Evolutionary conservation across 2,797 vertebrate species (phyloP).

Genomic region (Simalia tracyae): DNA sequence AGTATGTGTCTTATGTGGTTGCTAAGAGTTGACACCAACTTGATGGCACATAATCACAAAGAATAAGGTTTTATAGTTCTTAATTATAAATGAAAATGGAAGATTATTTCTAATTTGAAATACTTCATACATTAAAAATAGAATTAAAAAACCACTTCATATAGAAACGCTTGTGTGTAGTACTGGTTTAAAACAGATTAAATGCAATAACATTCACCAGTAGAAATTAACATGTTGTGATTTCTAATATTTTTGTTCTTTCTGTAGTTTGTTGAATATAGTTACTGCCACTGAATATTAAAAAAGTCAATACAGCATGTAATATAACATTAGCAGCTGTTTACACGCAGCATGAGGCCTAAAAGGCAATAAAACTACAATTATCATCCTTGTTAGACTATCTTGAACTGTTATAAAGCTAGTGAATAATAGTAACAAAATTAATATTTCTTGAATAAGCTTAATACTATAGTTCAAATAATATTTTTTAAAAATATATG

Average conservation of each 20-base stretch:
- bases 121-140: fast-evolving
- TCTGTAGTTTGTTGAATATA: neutral
- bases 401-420: neutral
- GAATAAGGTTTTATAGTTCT: neutral
- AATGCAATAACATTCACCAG: neutral
- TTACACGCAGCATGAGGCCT: neutral
- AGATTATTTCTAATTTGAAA: slow-evolving; percentile 5
- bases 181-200: neutral
- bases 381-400: neutral
- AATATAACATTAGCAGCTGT: neutral
- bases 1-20: neutral
- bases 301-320: neutral
- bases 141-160: neutral
- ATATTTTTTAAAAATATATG: neutral
- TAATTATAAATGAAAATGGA: slow-evolving; percentile 42
- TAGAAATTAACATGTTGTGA: neutral
- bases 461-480: fast-evolving
- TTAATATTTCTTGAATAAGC: neutral
- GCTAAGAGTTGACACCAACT: neutral
- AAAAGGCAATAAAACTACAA: neutral
- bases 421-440: neutral
- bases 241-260: neutral
- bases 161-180: neutral
- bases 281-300: neutral
- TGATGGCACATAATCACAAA: neutral